These are phyloP conservation scores for Watsonalla binaria DNA, from an alignment of 2,888 invertebrate genomes.

Conservation along the genomic window DNA sequence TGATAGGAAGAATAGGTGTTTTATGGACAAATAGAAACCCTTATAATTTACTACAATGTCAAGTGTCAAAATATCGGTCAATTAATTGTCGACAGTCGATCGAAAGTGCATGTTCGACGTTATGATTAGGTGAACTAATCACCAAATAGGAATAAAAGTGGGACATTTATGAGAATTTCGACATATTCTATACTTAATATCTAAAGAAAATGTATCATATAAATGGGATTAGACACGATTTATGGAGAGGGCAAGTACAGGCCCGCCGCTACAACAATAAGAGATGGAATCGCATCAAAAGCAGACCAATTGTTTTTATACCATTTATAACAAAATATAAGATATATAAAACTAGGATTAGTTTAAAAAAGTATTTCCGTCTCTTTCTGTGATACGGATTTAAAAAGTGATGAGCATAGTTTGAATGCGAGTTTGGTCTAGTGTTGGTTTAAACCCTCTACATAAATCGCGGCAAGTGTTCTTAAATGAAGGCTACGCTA, in stretches of 20 bases:
- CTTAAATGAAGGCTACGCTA: constrained; percentile 31
- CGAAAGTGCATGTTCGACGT: neutral
- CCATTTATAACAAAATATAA: too few relatives aligned
- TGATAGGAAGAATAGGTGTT: neutral
- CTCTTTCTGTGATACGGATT: neutral
- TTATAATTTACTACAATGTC: too few relatives aligned
- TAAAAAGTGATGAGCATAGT: neutral
- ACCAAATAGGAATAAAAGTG: neutral
- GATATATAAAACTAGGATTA: too few relatives aligned
- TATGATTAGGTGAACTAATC: neutral
- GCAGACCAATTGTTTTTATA: too few relatives aligned
- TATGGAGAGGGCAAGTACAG: neutral
- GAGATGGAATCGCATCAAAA: too few relatives aligned
- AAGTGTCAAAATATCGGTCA: neutral
- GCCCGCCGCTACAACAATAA: too few relatives aligned
- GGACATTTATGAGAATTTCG: neutral
- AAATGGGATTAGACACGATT: neutral
- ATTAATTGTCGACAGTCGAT: neutral
- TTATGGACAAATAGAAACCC: too few relatives aligned
- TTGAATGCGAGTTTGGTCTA: too few relatives aligned
- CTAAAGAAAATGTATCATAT: neutral
- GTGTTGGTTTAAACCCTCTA: neutral
- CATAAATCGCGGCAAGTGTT: neutral
- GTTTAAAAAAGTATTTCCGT: too few relatives aligned
- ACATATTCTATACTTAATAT: neutral